These are phyloP conservation scores for Drosophila orena DNA, from an alignment of 1,140 invertebrate genomes.

Conservation along the genomic window DNA sequence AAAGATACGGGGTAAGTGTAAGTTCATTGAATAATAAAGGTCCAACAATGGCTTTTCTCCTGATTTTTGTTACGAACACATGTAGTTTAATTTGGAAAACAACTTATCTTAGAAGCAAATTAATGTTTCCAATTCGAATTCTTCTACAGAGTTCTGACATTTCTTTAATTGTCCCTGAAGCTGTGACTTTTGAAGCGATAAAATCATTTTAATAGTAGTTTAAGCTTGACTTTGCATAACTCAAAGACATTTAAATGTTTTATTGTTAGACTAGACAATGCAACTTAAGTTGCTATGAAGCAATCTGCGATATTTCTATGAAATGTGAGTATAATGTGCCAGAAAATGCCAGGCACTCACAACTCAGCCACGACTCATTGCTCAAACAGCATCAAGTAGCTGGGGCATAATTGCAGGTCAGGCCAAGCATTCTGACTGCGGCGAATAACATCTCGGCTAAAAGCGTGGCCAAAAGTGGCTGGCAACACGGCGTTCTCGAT, in stretches of 20 bases:
- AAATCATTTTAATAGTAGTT: conserved; percentile 28
- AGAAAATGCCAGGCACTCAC: conserved; percentile 21
- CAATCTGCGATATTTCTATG: conserved; percentile 29
- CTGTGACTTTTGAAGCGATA: conserved; percentile 16
- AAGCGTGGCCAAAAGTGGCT: conserved; percentile 15
- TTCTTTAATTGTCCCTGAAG: conserved; percentile 23
- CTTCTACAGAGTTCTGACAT: conserved; percentile 3
- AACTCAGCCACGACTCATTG: conserved; percentile 19
- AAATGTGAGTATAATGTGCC: conserved; percentile 22
- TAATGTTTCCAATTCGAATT: background rate
- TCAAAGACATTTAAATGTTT: conserved; percentile 18
- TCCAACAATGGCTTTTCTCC: background rate
- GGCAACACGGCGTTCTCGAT: conserved; percentile 32
- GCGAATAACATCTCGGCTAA: conserved; percentile 18
- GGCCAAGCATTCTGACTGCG: conserved; percentile 2
- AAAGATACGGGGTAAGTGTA: no score
- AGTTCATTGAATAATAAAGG: background rate
- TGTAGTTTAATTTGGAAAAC: background rate
- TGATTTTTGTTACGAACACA: background rate
- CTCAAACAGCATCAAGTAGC: conserved; percentile 18
- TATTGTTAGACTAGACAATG: conserved; percentile 30
- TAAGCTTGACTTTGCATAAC: conserved; percentile 24
- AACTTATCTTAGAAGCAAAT: no score
- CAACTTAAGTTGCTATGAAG: conserved; percentile 16
- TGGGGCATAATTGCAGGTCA: conserved; percentile 17